Base-by-base conservation (phyloP, 1,140 invertebrate species). In the Stegodyphus dumicola region DNA sequence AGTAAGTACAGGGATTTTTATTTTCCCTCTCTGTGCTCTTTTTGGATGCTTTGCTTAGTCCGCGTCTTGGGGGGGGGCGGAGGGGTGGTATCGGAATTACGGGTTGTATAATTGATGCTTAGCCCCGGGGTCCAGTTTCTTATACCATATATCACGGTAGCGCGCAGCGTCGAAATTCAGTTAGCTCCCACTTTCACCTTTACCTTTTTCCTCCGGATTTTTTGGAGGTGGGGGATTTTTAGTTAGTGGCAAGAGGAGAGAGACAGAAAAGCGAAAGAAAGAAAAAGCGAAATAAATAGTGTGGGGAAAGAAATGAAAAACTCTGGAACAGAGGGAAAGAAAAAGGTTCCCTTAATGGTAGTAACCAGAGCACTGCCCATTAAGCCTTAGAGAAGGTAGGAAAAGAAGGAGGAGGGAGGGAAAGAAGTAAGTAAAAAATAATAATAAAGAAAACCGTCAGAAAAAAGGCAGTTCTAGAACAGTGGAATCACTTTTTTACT, bases 341-440 rank as follows among this genome's bases (percentile, higher is more conserved):
- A 54, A 83, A 83, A 83, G 18, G 56, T 70, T 85, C 51, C 15
- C 81, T 85, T 85, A 85, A 85, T 85, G 81, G 81, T 74, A 76
- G 81, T 76, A 85, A 85, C 81, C 81, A 76, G 81, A 85, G 81
- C 74, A 85, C 73, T 56, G 74, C 60, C 81, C 81, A 85, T 85
- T 85, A 85, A 85, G 81, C 66, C 53, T 74, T 17, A 10, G 52
- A 74, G 71, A 74, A 33, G 81, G 80, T 56, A 67, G 60, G 33
- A 33, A 33, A 33, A 83, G 71, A 71, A 33, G 48, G 70, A 54
- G 15, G 64, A n/a, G 52, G 60, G 73, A 60, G 53, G 7, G 49
- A 49, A 54, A 33, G 13, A 18, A 33, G n/a, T 18, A 71, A 71
- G 67, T 17, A 49, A 71, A 65, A 71, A 70, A 75, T 53, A 73